Evolutionary conservation across 2,888 invertebrate genomes (phyloP).

Genomic region (Lepidocyrtinus sp.): DNA sequence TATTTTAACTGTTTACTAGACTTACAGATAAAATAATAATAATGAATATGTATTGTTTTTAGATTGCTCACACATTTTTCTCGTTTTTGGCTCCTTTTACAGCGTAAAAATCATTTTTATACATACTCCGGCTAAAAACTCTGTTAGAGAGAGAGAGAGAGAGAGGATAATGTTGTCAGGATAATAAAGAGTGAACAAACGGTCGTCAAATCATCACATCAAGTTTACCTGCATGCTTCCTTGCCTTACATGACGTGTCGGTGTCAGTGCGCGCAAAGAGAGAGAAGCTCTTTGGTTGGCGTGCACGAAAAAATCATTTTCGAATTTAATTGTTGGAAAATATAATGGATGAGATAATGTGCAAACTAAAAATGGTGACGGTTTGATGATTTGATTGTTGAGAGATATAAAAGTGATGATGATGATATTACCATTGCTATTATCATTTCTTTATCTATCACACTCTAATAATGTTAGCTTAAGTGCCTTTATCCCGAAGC

Average conservation of each 20-base stretch:
- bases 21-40: conserved; percentile 10
- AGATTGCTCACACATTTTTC: conserved; percentile 1
- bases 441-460: no score
- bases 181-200: conserved; percentile 42
- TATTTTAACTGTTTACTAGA: conserved; percentile 27
- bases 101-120: conserved; percentile 13
- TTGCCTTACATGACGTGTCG: conserved; percentile 55
- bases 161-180: conserved; percentile 8
- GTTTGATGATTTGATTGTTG: conserved; percentile 58
- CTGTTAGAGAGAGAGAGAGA: background rate
- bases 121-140: background rate
- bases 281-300: conserved; percentile 51
- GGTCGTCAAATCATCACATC: conserved; percentile 50
- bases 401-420: conserved; percentile 10
- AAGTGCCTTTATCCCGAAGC: no score
- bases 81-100: no score
- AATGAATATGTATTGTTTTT: conserved; percentile 13
- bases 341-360: conserved; percentile 58
- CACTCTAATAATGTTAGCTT: no score
- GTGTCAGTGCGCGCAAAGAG: conserved; percentile 33
- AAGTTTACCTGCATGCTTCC: conserved; percentile 43
- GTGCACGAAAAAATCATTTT: conserved; percentile 55
- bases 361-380: conserved; percentile 57
- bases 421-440: conserved; percentile 33
- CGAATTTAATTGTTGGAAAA: conserved; percentile 59